phyloP scores from a whole-genome alignment of 2,888 invertebrate genomes.

The Cantharis flavilabris region DNA sequence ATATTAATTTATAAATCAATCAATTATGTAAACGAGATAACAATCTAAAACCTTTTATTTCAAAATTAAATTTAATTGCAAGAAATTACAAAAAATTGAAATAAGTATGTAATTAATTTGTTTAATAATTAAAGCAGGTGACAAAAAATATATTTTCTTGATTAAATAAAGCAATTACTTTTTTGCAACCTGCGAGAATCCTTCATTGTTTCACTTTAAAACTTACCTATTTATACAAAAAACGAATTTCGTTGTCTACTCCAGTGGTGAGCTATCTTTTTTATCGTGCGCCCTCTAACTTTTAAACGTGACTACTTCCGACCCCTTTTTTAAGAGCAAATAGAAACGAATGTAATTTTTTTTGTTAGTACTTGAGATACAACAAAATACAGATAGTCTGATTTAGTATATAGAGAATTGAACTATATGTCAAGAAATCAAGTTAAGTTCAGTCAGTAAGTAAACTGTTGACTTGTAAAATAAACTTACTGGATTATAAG shows the following conservation, averaged over 20 bases:
- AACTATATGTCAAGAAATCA: not conserved
- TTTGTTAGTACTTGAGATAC: not conserved
- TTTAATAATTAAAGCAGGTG: not conserved
- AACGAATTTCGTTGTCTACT: not conserved
- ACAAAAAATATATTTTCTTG: not conserved
- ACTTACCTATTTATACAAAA: not conserved
- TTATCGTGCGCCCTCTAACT: not conserved
- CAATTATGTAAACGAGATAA: not conserved
- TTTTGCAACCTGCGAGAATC: not conserved
- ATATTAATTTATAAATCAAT: slow-evolving; percentile 13
- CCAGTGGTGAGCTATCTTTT: not conserved
- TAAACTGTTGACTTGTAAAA: too few relatives aligned
- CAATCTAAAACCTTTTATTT: not conserved
- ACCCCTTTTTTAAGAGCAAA: not conserved
- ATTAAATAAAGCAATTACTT: not conserved
- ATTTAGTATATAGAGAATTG: not conserved
- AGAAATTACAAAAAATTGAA: not conserved
- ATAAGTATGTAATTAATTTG: not conserved
- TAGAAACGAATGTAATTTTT: not conserved
- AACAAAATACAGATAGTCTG: not conserved
- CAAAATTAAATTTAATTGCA: not conserved
- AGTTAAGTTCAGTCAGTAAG: too few relatives aligned
- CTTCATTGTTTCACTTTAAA: not conserved
- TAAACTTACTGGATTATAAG: too few relatives aligned
- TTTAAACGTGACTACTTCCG: not conserved